Base-by-base conservation (phyloP, 2,797 vertebrate genomes). In the Enteromius anoplus region DNA sequence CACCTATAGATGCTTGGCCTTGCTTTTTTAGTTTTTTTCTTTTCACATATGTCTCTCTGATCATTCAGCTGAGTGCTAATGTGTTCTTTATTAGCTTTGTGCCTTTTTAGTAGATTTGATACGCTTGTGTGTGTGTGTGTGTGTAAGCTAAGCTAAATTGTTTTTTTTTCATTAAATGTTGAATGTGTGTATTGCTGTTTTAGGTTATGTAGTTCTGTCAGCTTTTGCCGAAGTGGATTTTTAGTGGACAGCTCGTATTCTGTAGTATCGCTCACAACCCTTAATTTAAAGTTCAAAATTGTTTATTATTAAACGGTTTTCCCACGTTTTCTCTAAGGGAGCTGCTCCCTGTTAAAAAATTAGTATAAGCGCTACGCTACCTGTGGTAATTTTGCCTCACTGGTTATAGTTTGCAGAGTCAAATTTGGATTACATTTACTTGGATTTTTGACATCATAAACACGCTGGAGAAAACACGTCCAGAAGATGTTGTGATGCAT, bases 331-430 rank as follows among this genome's bases (percentile, higher is more conserved):
- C 80, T 51, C 29, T 64, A 40, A 17, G 32, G 32, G n/a, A 81
- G n/a, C 29, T 64, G 3, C 23, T 73, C 70, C 5, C 40, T 65
- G 45, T 81, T 53, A 42, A 32, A 81, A 32, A 40, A 40, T 40
- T 21, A 26, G 45, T n/a, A 26, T 65, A 65, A 51, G 45, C 2
- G 21, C 29, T 81, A 45, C 12, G 26, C 70, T 53, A 81, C 70
- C 80, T 75, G 70, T 64, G 45, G 58, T 75, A 76, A 23, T 75
- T 81, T 81, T 73, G 69, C 40, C 5, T 65, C 26, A 9, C 42
- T 49, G 69, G 53, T 47, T 71, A 6, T 47, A 71, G 66, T 70
- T 60, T 71, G 45, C 9, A 26, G 15, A 71, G 75, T 75, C 15
- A 81, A 23, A 81, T 81, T 47, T 64, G 42, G 21, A 21, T 73